These are phyloP conservation scores for Dromiciops gliroides DNA, from an alignment of 2,113 vertebrate species.

Conservation along the genomic window DNA sequence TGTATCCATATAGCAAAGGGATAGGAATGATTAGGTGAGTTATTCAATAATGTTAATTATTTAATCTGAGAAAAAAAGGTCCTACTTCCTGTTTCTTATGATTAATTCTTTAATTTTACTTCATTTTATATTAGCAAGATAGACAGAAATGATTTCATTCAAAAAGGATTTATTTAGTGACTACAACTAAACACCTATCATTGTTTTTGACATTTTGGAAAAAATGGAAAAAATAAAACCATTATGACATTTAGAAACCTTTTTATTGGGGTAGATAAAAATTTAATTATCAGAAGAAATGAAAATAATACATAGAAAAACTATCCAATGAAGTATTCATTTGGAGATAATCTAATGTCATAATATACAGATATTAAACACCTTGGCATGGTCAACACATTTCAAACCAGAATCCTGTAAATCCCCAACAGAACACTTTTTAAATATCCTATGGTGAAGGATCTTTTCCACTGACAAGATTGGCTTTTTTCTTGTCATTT, in stretches of 20 bases:
- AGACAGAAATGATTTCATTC: no score
- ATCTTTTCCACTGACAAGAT: no score
- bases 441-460: no score
- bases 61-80: no score
- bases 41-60: no score
- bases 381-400: not conserved
- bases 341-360: not conserved
- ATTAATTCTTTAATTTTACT: no score
- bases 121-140: no score
- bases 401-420: not conserved
- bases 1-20: no score
- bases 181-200: not conserved
- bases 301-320: not conserved
- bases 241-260: not conserved
- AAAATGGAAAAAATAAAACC: not conserved
- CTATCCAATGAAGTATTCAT: not conserved
- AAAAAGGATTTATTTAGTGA: not conserved
- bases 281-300: not conserved
- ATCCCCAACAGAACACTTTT: not conserved
- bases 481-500: no score
- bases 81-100: no score
- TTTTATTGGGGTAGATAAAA: not conserved
- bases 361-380: not conserved
- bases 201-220: not conserved
- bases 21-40: no score